A percentile compares a stretch with the other conserved stretches of the same genome.
Conservation (phyloP, 2,113 vertebrate species). For the Bufo bufo region DNA sequence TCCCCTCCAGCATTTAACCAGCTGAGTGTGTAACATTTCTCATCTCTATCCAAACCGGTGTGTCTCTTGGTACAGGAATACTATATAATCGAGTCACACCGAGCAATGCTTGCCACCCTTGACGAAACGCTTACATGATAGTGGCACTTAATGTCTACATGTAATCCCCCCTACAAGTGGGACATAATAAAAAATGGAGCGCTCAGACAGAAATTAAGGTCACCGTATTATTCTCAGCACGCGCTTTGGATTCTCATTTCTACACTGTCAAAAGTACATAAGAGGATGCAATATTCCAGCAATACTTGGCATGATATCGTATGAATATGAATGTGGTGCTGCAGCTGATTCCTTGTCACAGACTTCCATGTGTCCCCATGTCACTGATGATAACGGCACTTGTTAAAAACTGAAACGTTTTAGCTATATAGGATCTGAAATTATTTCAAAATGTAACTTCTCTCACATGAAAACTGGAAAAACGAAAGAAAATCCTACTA, state of each 20-base stretch:
- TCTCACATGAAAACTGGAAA: not conserved
- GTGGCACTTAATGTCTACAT: constrained; percentile 23
- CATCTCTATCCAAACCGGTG: constrained; percentile 34
- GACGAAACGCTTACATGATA: constrained; percentile 42
- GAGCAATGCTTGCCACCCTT: constrained; percentile 24
- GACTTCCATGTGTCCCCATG: constrained; percentile 7
- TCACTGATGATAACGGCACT: constrained; percentile 15
- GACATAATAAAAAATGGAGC: constrained; percentile 39
- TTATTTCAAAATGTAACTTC: not conserved
- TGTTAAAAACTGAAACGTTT: not conserved
- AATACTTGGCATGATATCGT: constrained; percentile 22
- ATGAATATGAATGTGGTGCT: constrained; percentile 36
- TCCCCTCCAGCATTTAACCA: constrained; percentile 48
- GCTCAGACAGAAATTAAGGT: constrained; percentile 39
- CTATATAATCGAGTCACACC: constrained; percentile 39
- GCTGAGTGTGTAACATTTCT: constrained; percentile 29
- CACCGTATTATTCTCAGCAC: constrained; percentile 30
- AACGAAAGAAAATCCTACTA: not conserved
- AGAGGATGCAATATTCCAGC: constrained; percentile 33
- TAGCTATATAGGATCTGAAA: constrained; percentile 1
- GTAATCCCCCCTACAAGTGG: constrained; percentile 19
- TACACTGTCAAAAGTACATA: constrained; percentile 25
- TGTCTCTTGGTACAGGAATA: constrained; percentile 31
- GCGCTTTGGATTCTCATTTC: not conserved
- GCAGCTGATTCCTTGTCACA: constrained; percentile 27